Evolutionary conservation across 2,113 vertebrate species (phyloP).

Genomic region (cattle (Bos taurus)): DNA sequence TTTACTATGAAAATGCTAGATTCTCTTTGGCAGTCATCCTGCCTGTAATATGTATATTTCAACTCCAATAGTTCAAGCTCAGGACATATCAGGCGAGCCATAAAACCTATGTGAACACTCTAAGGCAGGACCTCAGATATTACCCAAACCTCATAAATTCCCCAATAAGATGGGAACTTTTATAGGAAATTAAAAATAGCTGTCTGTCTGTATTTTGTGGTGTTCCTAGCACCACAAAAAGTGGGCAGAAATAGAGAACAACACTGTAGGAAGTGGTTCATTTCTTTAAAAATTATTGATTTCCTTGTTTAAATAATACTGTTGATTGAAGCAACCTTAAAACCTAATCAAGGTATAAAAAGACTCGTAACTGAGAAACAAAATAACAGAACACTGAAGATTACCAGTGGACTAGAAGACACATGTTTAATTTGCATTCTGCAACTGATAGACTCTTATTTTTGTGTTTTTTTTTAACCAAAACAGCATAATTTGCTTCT

Average conservation of each 20-base stretch:
- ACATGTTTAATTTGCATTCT: conserved; percentile 27
- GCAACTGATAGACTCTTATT: neutral
- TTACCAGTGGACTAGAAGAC: neutral
- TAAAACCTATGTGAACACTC: neutral
- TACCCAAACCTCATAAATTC: neutral
- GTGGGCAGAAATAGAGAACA: neutral
- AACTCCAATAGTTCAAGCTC: neutral
- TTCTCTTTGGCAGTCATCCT: conserved; percentile 52
- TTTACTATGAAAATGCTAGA: conserved; percentile 38
- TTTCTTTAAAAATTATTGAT: neutral
- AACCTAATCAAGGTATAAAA: neutral
- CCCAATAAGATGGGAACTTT: neutral
- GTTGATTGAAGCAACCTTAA: neutral
- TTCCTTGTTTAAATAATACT: neutral
- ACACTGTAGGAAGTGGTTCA: neutral
- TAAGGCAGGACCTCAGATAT: neutral
- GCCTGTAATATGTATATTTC: conserved; percentile 61
- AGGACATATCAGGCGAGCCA: neutral
- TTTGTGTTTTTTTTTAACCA: neutral
- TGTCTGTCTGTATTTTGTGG: neutral
- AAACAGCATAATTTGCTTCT: neutral
- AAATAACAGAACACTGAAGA: neutral
- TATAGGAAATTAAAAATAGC: neutral
- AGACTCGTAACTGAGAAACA: neutral
- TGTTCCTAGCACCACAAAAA: neutral